Conservation (phyloP, 1,140 invertebrate species). For the Phthorimaea operculella region DNA sequence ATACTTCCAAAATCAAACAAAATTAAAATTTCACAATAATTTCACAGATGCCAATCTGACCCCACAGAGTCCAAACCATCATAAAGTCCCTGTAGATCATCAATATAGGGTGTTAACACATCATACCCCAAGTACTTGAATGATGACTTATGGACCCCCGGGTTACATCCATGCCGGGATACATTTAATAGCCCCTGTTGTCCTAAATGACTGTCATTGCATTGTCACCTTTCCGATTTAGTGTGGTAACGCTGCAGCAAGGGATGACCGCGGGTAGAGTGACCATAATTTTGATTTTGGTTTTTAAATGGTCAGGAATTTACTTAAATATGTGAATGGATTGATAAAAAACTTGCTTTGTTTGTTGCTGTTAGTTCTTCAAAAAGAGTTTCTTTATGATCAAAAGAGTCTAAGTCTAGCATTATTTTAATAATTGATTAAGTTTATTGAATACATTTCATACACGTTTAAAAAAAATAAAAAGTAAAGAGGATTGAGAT, state of each 20-base stretch:
- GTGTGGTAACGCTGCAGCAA: constrained; percentile 17
- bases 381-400: too few species aligned
- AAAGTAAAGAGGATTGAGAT: too few species aligned
- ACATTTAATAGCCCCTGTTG: constrained; percentile 44
- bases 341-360: background rate
- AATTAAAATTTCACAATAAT: constrained; percentile 38
- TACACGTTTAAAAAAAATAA: too few species aligned
- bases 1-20: too few species aligned
- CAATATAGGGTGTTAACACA: background rate
- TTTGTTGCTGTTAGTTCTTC: too few species aligned
- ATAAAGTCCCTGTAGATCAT: background rate
- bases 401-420: too few species aligned
- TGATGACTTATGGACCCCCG: constrained; percentile 53
- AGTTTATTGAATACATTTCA: too few species aligned
- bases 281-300: background rate
- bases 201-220: constrained; percentile 54
- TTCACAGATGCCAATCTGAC: constrained; percentile 37
- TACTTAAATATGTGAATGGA: background rate
- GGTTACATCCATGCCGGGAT: constrained; percentile 4
- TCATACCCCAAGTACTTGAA: background rate
- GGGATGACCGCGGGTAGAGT: constrained; percentile 25
- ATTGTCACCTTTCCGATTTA: constrained; percentile 53
- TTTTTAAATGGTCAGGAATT: background rate
- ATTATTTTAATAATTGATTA: too few species aligned
- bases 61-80: constrained; percentile 10